Conservation (phyloP, 2,113 vertebrate species). For the Brachyistius frenatus region DNA sequence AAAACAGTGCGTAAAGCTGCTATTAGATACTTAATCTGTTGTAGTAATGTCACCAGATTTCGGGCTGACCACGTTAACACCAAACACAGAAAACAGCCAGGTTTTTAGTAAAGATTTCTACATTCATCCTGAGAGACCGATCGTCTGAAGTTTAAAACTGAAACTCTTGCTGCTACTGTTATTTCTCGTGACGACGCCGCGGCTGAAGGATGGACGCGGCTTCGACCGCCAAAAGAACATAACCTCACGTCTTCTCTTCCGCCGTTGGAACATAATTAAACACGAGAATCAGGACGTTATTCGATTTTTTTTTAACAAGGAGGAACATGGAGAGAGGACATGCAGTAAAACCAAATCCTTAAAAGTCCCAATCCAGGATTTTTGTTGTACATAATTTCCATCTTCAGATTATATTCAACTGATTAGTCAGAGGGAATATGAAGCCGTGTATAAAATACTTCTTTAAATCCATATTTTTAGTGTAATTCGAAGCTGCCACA, state of each 20-base stretch:
- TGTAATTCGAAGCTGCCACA: slow-evolving; percentile 1
- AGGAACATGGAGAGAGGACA: slow-evolving; percentile 53
- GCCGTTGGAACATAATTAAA: slow-evolving; percentile 33
- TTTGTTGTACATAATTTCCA: no score
- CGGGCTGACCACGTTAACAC: slow-evolving; percentile 54
- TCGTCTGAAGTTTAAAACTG: slow-evolving; percentile 26
- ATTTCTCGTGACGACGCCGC: slow-evolving; percentile 29
- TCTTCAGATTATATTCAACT: no score
- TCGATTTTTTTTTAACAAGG: slow-evolving; percentile 41
- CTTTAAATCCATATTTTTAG: slow-evolving; percentile 13
- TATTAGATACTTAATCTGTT: slow-evolving; percentile 74
- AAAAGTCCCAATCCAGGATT: slow-evolving; percentile 58
- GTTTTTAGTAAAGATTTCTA: slow-evolving; percentile 70
- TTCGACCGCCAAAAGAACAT: slow-evolving; percentile 26
- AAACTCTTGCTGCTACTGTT: slow-evolving; percentile 23
- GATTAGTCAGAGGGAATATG: no score
- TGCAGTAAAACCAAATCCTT: slow-evolving; percentile 58
- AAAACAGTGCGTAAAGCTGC: slow-evolving; percentile 69
- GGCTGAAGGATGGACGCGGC: slow-evolving; percentile 44
- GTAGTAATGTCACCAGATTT: slow-evolving; percentile 26
- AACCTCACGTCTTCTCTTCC: background rate
- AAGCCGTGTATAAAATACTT: no score
- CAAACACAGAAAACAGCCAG: slow-evolving; percentile 49
- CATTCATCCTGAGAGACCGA: slow-evolving; percentile 79
- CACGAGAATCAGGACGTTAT: slow-evolving; percentile 36